Percentiles rank a stretch among this genome's conserved stretches.
Evolutionary conservation across 2,113 vertebrate species (phyloP).

Genomic region (Strigops habroptila): DNA sequence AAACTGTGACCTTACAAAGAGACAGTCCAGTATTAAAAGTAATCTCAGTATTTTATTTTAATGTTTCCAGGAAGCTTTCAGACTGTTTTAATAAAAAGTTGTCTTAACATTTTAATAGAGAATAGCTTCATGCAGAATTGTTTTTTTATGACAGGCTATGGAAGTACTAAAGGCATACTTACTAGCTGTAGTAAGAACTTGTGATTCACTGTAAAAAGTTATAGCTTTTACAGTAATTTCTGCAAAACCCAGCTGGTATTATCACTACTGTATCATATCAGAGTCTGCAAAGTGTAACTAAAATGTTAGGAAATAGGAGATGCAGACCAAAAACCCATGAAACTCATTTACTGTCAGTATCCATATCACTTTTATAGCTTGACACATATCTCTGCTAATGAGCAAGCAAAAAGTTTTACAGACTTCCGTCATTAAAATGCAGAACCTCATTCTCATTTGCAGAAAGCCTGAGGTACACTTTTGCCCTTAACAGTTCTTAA

Average conservation of each 20-base stretch:
- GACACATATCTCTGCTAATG: background rate
- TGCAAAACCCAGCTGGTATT: background rate
- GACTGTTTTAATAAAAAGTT: conserved; percentile 8
- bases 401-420: background rate
- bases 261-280: background rate
- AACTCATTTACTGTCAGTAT: background rate
- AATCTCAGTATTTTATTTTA: conserved; percentile 40
- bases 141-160: conserved; percentile 3
- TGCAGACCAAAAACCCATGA: background rate
- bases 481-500: background rate
- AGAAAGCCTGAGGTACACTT: background rate
- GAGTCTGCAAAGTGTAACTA: background rate
- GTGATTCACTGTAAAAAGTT: background rate
- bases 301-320: background rate
- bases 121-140: background rate
- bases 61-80: conserved; percentile 48
- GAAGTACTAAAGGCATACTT: background rate
- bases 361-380: background rate
- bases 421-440: background rate
- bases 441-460: background rate
- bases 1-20: conserved; percentile 6
- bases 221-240: conserved; percentile 4
- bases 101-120: conserved; percentile 9
- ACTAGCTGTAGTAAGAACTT: background rate
- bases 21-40: background rate